Percentiles rank a stretch among this genome's conserved stretches.
Conservation (phyloP, 2,113 vertebrate species). For the Naja naja region DNA sequence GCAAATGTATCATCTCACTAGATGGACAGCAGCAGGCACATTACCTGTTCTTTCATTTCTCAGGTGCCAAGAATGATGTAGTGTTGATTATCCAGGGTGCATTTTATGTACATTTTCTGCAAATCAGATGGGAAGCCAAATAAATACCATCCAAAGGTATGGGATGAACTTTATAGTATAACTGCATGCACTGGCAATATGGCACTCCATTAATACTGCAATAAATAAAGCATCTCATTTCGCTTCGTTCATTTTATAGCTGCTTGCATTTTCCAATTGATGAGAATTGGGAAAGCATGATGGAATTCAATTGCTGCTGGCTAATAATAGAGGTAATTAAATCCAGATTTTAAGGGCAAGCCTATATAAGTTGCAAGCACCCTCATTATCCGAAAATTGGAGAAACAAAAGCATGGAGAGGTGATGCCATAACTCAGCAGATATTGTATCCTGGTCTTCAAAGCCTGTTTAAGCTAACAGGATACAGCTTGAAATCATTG, state of each 20-base stretch:
- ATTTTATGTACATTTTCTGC: not conserved
- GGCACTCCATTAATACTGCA: not conserved
- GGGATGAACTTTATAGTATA: not conserved
- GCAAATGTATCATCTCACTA: not conserved
- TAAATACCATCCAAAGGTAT: not conserved
- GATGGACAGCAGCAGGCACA: not conserved
- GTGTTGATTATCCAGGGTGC: not conserved
- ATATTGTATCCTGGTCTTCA: not conserved
- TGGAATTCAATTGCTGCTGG: not conserved
- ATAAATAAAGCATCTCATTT: slow-evolving; percentile 8
- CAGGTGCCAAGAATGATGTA: not conserved
- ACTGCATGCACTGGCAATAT: not conserved
- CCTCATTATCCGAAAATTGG: not conserved
- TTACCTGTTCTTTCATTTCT: not conserved
- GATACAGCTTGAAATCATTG: not conserved
- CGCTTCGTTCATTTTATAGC: not conserved
- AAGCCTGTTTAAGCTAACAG: not conserved
- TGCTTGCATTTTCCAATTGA: not conserved
- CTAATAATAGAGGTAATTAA: slow-evolving; percentile 9
- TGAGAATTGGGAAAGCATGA: not conserved
- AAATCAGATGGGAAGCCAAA: not conserved
- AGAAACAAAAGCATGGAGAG: not conserved
- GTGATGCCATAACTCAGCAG: not conserved
- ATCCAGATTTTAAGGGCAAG: not conserved
- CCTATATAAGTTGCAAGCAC: not conserved